These are phyloP conservation scores for Ammospiza caudacuta DNA, from an alignment of 2,113 vertebrate species.

Conservation along the genomic window DNA sequence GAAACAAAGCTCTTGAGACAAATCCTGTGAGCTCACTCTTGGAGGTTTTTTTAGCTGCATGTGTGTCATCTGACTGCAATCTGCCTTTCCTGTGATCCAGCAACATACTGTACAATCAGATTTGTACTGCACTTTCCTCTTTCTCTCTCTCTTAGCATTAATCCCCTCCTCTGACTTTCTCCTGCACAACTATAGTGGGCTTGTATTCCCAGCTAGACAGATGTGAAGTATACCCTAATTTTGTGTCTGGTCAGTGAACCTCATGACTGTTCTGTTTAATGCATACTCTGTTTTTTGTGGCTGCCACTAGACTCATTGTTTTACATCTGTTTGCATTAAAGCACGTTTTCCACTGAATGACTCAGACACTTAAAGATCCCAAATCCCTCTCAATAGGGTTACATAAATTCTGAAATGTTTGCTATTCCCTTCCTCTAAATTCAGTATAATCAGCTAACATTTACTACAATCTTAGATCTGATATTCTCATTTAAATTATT, in stretches of 20 bases:
- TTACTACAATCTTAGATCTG: neutral
- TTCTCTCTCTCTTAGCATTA: neutral
- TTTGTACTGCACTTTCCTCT: neutral
- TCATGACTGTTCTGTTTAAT: conserved; percentile 2
- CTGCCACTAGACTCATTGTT: conserved; percentile 24
- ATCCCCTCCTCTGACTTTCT: neutral
- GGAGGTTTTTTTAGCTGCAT: neutral
- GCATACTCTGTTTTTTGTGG: neutral
- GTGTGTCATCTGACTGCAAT: neutral
- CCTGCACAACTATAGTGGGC: neutral
- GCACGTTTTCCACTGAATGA: conserved; percentile 13
- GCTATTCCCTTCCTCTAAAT: neutral
- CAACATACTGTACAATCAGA: neutral
- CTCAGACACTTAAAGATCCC: conserved; percentile 27
- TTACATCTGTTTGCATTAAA: conserved; percentile 58
- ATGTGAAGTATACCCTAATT: neutral
- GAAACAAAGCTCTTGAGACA: neutral
- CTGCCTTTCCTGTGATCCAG: neutral
- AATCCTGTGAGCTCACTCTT: neutral
- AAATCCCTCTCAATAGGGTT: conserved; percentile 34
- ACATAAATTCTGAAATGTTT: conserved; percentile 43
- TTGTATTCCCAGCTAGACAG: neutral
- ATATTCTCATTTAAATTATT: conserved; percentile 63
- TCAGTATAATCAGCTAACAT: neutral
- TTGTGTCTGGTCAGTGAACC: conserved; percentile 12